Evolutionary conservation across 2,113 vertebrate species (phyloP), one percentile per base, ranked within the genome.

Genomic region (Zosterops lateralis): DNA sequence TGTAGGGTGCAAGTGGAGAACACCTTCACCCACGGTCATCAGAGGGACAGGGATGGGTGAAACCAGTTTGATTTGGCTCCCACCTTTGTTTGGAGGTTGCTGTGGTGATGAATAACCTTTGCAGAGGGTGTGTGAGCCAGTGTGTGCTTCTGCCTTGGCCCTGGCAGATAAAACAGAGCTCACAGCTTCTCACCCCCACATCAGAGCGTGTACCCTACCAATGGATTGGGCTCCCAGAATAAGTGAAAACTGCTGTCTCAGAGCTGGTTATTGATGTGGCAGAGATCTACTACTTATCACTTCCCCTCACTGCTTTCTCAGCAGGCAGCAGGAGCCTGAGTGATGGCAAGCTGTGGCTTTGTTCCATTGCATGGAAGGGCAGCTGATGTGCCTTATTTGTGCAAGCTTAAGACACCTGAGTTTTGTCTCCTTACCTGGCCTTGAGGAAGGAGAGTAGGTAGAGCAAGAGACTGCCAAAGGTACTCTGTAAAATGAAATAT

Each of bases 21-120:
- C 82, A 40, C 47, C 58, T 89, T 85, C 12, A 7, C 72, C 77
- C 67, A 45, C 61, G 53, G 76, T 38, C 65, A 12, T 81, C 90
- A 78, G 75, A 87, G 93, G 66, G 95, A 42, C 44, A 8, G 51
- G 68, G 50, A 51, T 78, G 76, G 50, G 40, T 45, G 61, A 36
- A 66, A 20, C 40, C 75, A 78, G 62, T 70, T 44, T 86, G 87
- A 74, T 80, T 77, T 74, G 91, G 71, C 79, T 90, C 81, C 79
- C 75, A 25, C 91, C 89, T 96, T 85, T 97, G 88, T 97, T 98
- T 96, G 87, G 85, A 72, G 72, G 96, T 96, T 97, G 90, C 95
- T 94, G 93, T 97, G 96, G 97, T 72, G 93, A 97, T 93, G 88
- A 97, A 96, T 92, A 62, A 80, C 60, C 92, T 62, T 56, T 38